Conservation (phyloP, 2,113 vertebrate genomes). For the Oxyura jamaicensis region DNA sequence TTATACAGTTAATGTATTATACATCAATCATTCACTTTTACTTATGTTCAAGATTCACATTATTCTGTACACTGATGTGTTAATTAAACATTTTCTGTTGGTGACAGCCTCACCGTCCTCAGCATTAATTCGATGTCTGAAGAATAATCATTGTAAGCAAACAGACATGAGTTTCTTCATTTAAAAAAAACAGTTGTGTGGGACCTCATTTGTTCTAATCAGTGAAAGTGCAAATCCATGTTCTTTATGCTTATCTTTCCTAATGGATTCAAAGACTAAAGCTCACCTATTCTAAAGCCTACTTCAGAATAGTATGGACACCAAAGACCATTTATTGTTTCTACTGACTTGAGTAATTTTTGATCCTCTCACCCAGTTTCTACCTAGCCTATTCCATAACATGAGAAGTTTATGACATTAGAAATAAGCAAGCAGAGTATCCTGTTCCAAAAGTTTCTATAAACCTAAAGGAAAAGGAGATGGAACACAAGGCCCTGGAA, state of each 20-base stretch:
- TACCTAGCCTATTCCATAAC: background rate
- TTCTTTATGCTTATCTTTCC: background rate
- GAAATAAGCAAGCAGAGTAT: background rate
- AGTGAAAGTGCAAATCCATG: background rate
- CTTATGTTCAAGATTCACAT: background rate
- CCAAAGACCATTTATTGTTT: background rate
- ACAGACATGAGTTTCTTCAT: background rate
- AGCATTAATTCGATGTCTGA: background rate
- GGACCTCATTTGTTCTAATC: conserved; percentile 13
- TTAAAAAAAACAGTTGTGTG: background rate
- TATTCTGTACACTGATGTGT: background rate
- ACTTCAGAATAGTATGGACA: background rate
- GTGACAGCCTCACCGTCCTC: background rate
- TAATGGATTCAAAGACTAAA: background rate
- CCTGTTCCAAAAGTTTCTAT: background rate
- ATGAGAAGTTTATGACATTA: accelerated
- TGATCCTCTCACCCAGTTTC: background rate
- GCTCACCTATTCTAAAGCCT: background rate
- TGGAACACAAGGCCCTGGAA: background rate
- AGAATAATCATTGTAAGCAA: conserved; percentile 3
- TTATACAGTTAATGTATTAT: background rate
- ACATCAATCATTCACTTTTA: background rate
- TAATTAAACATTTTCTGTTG: conserved; percentile 15
- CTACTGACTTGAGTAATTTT: background rate
- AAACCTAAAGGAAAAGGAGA: background rate